Conservation (phyloP, 2,888 invertebrate species). For the Tethea ocularis region DNA sequence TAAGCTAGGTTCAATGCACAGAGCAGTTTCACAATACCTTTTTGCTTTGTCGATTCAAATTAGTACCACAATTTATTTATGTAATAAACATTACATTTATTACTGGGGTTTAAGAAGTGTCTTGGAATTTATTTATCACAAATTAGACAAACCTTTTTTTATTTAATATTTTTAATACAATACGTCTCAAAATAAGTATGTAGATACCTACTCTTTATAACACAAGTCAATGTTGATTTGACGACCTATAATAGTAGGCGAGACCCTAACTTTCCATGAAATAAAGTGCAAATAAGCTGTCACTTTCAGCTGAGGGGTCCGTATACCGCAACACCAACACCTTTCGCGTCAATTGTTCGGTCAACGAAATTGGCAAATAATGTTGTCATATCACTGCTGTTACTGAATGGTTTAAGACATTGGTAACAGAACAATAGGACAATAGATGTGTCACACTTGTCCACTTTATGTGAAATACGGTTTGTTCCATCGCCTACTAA, state of each 20-base stretch:
- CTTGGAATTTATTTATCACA: neutral
- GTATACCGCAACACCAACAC: constrained; percentile 19
- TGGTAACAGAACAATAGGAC: constrained; percentile 5
- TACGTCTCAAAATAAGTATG: too few relatives aligned
- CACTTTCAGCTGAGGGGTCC: constrained; percentile 48
- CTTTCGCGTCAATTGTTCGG: constrained; percentile 4
- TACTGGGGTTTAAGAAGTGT: neutral
- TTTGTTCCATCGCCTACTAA: neutral
- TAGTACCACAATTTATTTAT: neutral
- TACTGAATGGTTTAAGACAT: constrained; percentile 3
- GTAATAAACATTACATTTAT: neutral
- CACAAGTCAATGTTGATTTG: too few relatives aligned
- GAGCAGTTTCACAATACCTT: neutral
- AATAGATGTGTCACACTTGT: constrained; percentile 3
- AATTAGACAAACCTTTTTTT: neutral
- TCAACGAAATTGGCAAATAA: constrained; percentile 7
- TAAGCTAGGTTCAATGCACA: constrained; percentile 14
- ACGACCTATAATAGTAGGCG: neutral
- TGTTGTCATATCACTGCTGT: neutral
- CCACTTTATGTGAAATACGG: neutral
- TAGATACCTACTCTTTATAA: too few relatives aligned
- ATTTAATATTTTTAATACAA: neutral
- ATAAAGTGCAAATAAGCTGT: constrained; percentile 54
- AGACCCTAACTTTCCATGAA: constrained; percentile 31
- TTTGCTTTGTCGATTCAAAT: neutral